These are phyloP conservation scores for Asobara japonica DNA, from an alignment of 1,140 invertebrate genomes.

Conservation along the genomic window DNA sequence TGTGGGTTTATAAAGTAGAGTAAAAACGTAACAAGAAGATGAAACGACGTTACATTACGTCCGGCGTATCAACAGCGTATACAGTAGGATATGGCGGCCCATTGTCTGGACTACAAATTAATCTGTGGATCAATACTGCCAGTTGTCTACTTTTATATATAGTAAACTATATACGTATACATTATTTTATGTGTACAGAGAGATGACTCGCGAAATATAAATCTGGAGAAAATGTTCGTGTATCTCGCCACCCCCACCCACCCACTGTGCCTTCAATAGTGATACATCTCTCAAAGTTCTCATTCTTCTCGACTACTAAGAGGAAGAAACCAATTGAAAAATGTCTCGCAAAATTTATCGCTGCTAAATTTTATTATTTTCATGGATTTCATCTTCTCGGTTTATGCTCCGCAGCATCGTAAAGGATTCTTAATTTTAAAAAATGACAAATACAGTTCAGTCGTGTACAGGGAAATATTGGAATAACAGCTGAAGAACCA, in stretches of 20 bases:
- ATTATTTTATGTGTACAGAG: conserved; percentile 2
- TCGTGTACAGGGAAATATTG: too few relatives aligned
- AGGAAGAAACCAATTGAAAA: conserved; percentile 12
- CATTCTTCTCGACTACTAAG: not conserved
- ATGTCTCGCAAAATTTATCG: conserved; percentile 5
- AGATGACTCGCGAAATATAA: conserved; percentile 31
- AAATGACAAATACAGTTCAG: too few relatives aligned
- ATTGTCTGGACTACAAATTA: conserved; percentile 67
- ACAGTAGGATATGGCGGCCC: conserved; percentile 58
- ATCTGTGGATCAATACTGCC: conserved; percentile 61
- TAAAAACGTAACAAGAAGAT: conserved; percentile 41
- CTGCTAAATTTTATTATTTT: not conserved
- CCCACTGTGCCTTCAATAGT: not conserved
- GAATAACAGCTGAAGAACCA: too few relatives aligned
- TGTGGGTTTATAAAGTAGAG: conserved; percentile 24
- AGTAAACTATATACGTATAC: conserved; percentile 14
- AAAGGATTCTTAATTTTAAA: too few relatives aligned
- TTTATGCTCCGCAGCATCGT: not conserved
- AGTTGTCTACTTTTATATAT: not conserved
- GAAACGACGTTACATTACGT: conserved; percentile 58
- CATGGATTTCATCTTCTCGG: not conserved
- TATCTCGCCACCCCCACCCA: not conserved
- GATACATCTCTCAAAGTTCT: not conserved
- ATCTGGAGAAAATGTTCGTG: not conserved
- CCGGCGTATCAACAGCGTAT: conserved; percentile 55